phyloP scores from a whole-genome alignment of 2,797 vertebrate genomes.

The Caiman crocodilus region DNA sequence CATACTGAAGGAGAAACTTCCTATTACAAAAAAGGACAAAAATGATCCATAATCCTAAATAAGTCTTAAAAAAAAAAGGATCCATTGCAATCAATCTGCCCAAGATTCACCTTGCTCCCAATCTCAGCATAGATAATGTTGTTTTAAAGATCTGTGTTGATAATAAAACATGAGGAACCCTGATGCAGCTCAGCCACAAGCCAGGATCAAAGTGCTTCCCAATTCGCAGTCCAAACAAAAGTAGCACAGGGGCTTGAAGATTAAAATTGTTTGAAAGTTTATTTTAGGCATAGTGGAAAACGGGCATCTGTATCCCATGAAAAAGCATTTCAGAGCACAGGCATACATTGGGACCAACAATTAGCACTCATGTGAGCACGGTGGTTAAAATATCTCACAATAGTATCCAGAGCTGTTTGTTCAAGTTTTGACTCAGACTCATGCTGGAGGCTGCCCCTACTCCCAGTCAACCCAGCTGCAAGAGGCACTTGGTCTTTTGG shows the following conservation, averaged over 20 bases:
- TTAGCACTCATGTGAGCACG: no score
- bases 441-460: background rate
- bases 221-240: background rate
- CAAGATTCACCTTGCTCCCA: rapidly evolving
- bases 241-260: background rate
- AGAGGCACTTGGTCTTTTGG: no score
- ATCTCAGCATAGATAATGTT: rapidly evolving
- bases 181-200: background rate
- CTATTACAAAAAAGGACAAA: background rate
- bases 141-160: background rate
- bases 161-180: background rate
- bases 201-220: background rate
- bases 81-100: background rate
- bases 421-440: no score
- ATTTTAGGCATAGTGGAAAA: background rate
- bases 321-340: background rate
- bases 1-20: background rate
- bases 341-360: background rate
- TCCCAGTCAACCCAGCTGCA: background rate
- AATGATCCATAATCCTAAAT: background rate
- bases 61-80: background rate
- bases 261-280: background rate
- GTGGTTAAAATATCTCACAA: no score
- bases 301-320: background rate
- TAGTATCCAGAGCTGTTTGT: no score